Base-by-base conservation (phyloP, 1,140 invertebrate species). In the Sarcophaga peregrina region DNA sequence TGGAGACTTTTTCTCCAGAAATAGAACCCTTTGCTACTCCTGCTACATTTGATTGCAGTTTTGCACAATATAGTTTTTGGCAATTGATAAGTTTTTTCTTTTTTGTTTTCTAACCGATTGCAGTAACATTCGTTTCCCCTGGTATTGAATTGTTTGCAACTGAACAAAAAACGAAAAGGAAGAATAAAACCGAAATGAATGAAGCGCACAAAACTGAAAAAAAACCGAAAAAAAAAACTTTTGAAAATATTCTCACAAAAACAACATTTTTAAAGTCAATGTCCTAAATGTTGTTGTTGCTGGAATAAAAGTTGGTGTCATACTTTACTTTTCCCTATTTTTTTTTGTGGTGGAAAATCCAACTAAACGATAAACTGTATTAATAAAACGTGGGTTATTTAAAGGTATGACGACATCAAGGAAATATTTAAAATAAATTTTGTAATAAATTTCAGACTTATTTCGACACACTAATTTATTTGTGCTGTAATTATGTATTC, bases 31-130 rank as follows among this genome's bases (percentile, higher is more conserved):
- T 15, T 68, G 9, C 4, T 25, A 68, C 15, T n/a, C 54, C n/a
- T 62, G 54, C 3, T n/a, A 68, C 62, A n/a, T 68, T 68, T 68
- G 62, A 68, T 68, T 68, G n/a, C n/a, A 68, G 62, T 68, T 58
- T 37, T 20, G 17, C 62, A 68, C 17, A 68, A 68, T 68, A 68
- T 68, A 68, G 62, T 68, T 68, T 37, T 25, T 68, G 62, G 62
- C 62, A 68, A 68, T 68, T 68, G 62, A 68, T 68, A 68, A 68
- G 25, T 37, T 37, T 37, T 37, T 37, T 37, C 54, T 58, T 68
- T 68, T 68, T 68, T 68, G 15, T 68, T 5, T 58, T 58, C 13
- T 37, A 58, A 58, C 54, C n/a, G 54, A 58, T 58, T 17, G 62
- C 62, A 68, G 62, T 68, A 68, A 68, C 62, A 68, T 68, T 17